phyloP scores from a whole-genome alignment of 2,888 invertebrate species.

The Chirona hameri region DNA sequence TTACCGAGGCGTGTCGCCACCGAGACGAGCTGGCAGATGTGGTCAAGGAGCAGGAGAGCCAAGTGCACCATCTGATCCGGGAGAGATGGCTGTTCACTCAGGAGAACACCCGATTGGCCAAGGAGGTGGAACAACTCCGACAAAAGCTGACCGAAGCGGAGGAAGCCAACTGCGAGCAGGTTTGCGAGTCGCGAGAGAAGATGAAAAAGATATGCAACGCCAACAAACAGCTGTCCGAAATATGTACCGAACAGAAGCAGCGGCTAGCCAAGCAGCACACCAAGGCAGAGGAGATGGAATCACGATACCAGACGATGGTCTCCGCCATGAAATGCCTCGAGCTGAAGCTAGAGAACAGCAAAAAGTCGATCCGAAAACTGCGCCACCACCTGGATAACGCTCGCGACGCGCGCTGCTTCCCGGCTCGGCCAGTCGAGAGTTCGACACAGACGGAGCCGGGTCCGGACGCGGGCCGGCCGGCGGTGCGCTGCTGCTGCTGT shows the following conservation, averaged over 20 bases:
- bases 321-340: slow-evolving; percentile 87
- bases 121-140: slow-evolving; percentile 93
- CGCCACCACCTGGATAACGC: slow-evolving; percentile 78
- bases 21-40: slow-evolving; percentile 83
- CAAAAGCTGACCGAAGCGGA: slow-evolving; percentile 85
- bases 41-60: slow-evolving; percentile 11
- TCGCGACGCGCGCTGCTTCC: slow-evolving; percentile 77
- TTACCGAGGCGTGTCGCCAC: slow-evolving; percentile 81
- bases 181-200: slow-evolving; percentile 50
- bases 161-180: slow-evolving; percentile 87
- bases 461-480: too few species aligned
- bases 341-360: slow-evolving; percentile 86
- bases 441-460: neutral
- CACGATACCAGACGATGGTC: slow-evolving; percentile 80
- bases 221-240: slow-evolving; percentile 70
- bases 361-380: slow-evolving; percentile 57
- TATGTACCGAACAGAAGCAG: slow-evolving; percentile 39
- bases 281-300: slow-evolving; percentile 78
- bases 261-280: slow-evolving; percentile 52
- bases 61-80: slow-evolving; percentile 6
- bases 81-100: slow-evolving; percentile 36
- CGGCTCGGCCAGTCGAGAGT: slow-evolving; percentile 6
- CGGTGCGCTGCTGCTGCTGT: slow-evolving; percentile 43
- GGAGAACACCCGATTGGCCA: slow-evolving; percentile 87
- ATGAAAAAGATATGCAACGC: slow-evolving; percentile 50